Evolutionary conservation across 2,113 vertebrate genomes (phyloP), one percentile per base, ranked within the genome.

Genomic region (Tympanuchus pallidicinctus): DNA sequence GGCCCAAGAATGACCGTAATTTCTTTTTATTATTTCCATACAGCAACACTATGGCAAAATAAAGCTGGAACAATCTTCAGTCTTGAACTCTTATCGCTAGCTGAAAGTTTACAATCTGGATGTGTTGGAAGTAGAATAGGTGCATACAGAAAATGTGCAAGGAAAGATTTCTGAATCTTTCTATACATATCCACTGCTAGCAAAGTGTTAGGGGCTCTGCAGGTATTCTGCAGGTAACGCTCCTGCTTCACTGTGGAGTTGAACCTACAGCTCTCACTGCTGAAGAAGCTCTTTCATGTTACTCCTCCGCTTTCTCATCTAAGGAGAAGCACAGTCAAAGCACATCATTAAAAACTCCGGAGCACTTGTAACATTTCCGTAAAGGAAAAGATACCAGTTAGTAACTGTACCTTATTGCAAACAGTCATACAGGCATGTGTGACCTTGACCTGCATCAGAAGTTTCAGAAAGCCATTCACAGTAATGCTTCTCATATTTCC

Each of bases 321-420:
- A 10, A 47, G 61, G 67, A 78, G 64, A 69, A 40, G 43, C 18
- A 43, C 38, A 42, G 48, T 66, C 56, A 82, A 75, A 86, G 22
- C 30, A 73, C 36, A 64, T 79, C 13, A 57, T 92, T 92, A 94
- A 91, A 95, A 91, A 22, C 78, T 57, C 27, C 11, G n/a, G 61
- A 80, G 57, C 25, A n/a, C 57, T 86, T 54, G 42, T 52, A 86
- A 81, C 17, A 27, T 67, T 85, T 93, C 43, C 74, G 30, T 40
- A 80, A 73, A 87, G 81, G 30, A 83, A 73, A 87, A 77, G 54
- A 83, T 36, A 13, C n/a, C 2, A 1, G 54, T 76, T 57, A 63
- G 64, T 73, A 89, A 60, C 56, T 92, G 67, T 88, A 67, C 4
- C 36, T 76, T 18, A 43, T 3, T 1, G 0, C 71, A 86, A 88